Evolutionary conservation across 1,140 invertebrate genomes (phyloP), one percentile per base, ranked within the genome.

Genomic region (Heterodera schachtii): DNA sequence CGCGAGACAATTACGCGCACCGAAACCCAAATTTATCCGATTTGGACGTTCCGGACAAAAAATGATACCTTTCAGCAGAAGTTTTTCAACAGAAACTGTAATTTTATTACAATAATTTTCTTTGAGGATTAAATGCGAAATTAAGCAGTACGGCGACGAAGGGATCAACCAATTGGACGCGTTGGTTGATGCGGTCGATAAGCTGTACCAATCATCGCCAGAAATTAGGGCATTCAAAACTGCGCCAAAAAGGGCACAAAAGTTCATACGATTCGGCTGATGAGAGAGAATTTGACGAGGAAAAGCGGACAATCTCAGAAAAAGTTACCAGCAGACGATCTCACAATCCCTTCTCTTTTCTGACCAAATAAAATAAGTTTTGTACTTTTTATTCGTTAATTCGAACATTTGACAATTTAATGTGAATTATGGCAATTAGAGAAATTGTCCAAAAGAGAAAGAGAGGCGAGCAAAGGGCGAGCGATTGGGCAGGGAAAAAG

Each of bases 1-100:
- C 31, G 31, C 79, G 16, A 75, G 83, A 46, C 81, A 75, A 19
- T 21, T 57, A 31, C 83, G 83, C 43, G 76, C 83, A 19, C 83
- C 83, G n/a, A 84, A 84, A 46, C 79, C 83, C 0, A 84, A 84
- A 49, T 84, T 84, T 52, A 84, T 84, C 46, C 64, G 83, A 75
- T 84, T 84, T 75, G 83, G 83, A 64, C 75, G 83, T 31, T 57
- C 71, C 3, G 69, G 73, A 13, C 82, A 80, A 67, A 84, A 85
- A 73, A 85, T 84, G 70, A 84, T 84, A 19, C 78, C 84, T 43
- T 84, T 84, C 70, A 83, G 83, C 49, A 47, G 83, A 73, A 85
- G 69, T 21, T 79, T 69, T 46, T 31, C 19, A 7, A 19, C 75
- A 64, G 69, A 21, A 71, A 5, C 41, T 16, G 69, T 41, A 43